phyloP scores from a whole-genome alignment of 2,113 vertebrate species.

The Ceuthmochares aereus region DNA sequence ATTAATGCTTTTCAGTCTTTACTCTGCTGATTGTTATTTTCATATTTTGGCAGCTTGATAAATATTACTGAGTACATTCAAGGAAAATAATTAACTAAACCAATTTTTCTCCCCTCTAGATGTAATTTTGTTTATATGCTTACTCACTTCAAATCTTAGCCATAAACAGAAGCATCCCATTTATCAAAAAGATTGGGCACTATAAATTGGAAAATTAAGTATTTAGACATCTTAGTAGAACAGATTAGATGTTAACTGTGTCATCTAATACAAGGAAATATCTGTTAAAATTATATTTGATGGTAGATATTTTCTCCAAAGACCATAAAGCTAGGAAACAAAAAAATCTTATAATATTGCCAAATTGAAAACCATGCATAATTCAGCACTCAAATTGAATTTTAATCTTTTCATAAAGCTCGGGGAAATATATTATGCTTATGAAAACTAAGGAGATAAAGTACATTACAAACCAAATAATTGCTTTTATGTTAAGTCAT shows the following conservation, averaged over 20 bases:
- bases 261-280: slow-evolving; percentile 32
- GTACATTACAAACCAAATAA: slow-evolving; percentile 53
- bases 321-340: background rate
- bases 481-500: slow-evolving; percentile 31
- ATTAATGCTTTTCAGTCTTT: slow-evolving; percentile 62
- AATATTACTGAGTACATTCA: slow-evolving; percentile 33
- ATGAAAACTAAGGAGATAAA: slow-evolving; percentile 57
- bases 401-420: slow-evolving; percentile 65
- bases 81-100: slow-evolving; percentile 24
- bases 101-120: slow-evolving; percentile 15
- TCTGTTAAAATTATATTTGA: slow-evolving; percentile 49
- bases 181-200: slow-evolving; percentile 18
- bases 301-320: background rate
- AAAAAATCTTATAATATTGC: slow-evolving; percentile 13
- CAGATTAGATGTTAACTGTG: background rate
- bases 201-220: slow-evolving; percentile 49
- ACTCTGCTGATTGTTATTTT: slow-evolving; percentile 10
- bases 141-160: background rate
- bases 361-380: slow-evolving; percentile 67
- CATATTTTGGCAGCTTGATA: slow-evolving; percentile 33
- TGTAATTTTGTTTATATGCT: slow-evolving; percentile 37
- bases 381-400: slow-evolving; percentile 69
- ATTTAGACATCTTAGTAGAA: slow-evolving; percentile 21
- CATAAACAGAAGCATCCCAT: slow-evolving; percentile 1
- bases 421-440: slow-evolving; percentile 63